These are phyloP conservation scores for Catamblyrhynchus diadema DNA, from an alignment of 2,797 vertebrate genomes.

Conservation along the genomic window DNA sequence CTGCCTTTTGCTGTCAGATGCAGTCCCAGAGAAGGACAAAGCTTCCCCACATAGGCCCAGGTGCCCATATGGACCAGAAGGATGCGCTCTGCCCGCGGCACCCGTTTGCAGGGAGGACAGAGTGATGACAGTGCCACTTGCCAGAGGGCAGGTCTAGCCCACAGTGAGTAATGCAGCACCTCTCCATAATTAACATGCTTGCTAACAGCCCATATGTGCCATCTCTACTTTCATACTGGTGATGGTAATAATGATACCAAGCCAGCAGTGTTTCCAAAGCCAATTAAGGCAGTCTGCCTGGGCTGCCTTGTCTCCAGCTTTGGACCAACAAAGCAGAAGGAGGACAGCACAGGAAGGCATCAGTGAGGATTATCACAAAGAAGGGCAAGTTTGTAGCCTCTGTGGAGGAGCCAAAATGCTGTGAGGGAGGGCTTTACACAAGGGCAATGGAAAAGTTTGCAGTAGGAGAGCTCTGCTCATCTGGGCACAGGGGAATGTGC, in stretches of 20 bases:
- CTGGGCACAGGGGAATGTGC: neutral
- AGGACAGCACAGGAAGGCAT: neutral
- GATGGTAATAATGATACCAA: neutral
- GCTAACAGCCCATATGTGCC: constrained; percentile 23
- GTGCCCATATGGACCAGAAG: neutral
- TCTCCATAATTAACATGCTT: constrained; percentile 43
- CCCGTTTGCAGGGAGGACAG: neutral
- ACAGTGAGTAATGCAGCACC: constrained; percentile 25
- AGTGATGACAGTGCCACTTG: neutral
- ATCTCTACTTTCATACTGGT: constrained; percentile 14
- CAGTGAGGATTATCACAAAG: neutral
- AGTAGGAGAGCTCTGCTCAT: neutral
- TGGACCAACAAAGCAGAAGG: neutral
- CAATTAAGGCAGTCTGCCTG: neutral
- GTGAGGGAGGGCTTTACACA: neutral
- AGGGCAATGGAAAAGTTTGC: neutral
- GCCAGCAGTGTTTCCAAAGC: neutral
- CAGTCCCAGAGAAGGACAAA: neutral
- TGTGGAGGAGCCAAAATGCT: neutral
- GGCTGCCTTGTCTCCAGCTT: neutral
- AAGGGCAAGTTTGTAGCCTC: neutral
- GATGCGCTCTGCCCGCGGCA: fast-evolving
- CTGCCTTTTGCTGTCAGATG: neutral
- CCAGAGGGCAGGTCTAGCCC: constrained; percentile 30
- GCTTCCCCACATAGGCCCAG: neutral